These are phyloP conservation scores for Lottia scabra DNA, from an alignment of 2,888 invertebrate species.

Conservation along the genomic window DNA sequence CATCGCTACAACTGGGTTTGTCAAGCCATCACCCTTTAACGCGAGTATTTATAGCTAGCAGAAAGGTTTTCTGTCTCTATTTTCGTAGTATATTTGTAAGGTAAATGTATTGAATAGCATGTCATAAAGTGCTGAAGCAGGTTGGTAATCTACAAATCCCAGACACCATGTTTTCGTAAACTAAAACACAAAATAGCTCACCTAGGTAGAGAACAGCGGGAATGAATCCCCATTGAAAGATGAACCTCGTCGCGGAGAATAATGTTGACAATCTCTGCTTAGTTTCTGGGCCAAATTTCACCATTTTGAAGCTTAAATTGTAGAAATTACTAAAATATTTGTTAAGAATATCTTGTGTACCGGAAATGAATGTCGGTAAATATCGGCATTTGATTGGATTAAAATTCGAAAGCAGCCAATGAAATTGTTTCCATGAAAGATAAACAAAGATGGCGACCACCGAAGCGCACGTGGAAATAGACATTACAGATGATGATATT, in stretches of 20 bases:
- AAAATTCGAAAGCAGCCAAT: too few relatives aligned
- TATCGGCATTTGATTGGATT: too few relatives aligned
- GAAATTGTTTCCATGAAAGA: not conserved
- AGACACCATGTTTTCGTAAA: too few relatives aligned
- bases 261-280: slow-evolving; percentile 26
- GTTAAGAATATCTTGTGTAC: not conserved
- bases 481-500: slow-evolving; percentile 1
- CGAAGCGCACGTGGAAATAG: slow-evolving; percentile 20
- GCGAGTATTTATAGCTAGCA: too few relatives aligned
- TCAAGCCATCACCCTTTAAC: too few relatives aligned
- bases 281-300: slow-evolving; percentile 14
- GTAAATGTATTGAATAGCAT: too few relatives aligned
- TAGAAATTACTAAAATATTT: not conserved
- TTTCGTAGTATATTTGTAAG: too few relatives aligned
- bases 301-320: slow-evolving; percentile 6
- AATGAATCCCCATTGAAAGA: slow-evolving; percentile 32
- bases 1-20: too few relatives aligned
- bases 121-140: too few relatives aligned
- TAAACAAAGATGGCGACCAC: slow-evolving; percentile 37
- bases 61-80: too few relatives aligned
- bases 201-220: slow-evolving; percentile 31
- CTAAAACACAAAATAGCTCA: not conserved
- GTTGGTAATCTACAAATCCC: too few relatives aligned
- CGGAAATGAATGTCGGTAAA: too few relatives aligned
- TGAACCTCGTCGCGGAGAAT: slow-evolving; percentile 20